Percentiles rank a stretch among this genome's conserved stretches.
phyloP scores from a whole-genome alignment of 2,888 invertebrate species.

The Latrodectus hesperus region DNA sequence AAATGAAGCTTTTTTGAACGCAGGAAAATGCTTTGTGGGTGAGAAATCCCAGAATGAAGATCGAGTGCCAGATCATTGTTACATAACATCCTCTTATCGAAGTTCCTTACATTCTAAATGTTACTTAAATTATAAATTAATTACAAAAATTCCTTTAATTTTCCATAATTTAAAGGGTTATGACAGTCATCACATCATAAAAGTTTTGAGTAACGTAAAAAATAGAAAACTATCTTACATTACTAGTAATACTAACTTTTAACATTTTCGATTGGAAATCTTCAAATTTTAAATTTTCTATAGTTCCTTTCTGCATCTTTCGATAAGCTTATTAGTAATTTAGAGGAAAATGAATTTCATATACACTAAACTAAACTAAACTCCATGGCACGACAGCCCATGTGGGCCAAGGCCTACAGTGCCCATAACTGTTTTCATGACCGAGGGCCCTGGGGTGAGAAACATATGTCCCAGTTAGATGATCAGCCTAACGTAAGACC shows the following conservation, averaged over 20 bases:
- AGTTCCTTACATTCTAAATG: not conserved
- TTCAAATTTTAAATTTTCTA: not conserved
- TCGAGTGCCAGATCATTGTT: not conserved
- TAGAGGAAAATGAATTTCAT: not conserved
- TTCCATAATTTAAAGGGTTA: conserved; percentile 2
- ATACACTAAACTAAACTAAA: too few relatives aligned
- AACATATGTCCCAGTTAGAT: too few relatives aligned
- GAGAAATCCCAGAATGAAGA: not conserved
- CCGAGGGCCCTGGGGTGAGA: too few relatives aligned
- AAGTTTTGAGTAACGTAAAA: not conserved
- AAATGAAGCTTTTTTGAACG: not conserved
- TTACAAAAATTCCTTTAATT: not conserved
- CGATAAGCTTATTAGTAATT: not conserved
- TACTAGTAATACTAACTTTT: not conserved
- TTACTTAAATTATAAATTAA: conserved; percentile 4
- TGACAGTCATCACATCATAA: conserved; percentile 6
- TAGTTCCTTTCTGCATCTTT: not conserved
- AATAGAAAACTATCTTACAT: not conserved
- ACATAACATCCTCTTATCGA: not conserved
- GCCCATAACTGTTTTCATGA: too few relatives aligned
- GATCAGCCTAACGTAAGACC: too few relatives aligned
- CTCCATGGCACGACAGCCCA: too few relatives aligned
- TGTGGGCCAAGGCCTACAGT: too few relatives aligned
- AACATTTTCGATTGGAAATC: not conserved
- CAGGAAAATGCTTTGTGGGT: not conserved